A percentile compares a stretch with the other conserved stretches of the same genome.
Conservation (phyloP, 2,888 invertebrate species). For the Trachelus iudaicus region DNA sequence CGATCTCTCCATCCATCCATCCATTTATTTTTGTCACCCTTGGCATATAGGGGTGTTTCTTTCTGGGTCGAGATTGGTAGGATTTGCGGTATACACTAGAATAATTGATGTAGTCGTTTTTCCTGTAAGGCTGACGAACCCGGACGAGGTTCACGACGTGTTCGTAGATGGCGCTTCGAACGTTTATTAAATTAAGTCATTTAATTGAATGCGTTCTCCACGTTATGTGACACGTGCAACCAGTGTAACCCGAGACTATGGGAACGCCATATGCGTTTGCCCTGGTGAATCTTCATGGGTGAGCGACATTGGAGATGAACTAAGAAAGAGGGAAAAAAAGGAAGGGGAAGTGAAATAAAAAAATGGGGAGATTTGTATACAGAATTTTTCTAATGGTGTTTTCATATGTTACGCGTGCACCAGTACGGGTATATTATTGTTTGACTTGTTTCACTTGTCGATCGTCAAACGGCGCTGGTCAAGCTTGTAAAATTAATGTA, state of each 20-base stretch:
- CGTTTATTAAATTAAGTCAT: slow-evolving; percentile 54
- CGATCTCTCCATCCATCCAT: not conserved
- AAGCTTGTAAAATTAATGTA: not conserved
- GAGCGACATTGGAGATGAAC: not conserved
- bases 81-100: not conserved
- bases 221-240: slow-evolving; percentile 9
- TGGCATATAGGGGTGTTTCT: not conserved
- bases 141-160: not conserved
- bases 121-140: not conserved
- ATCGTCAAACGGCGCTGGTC: not conserved
- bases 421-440: not conserved
- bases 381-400: not conserved
- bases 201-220: slow-evolving; percentile 42
- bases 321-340: not conserved
- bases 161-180: slow-evolving; percentile 23
- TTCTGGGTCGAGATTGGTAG: not conserved
- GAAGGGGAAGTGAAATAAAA: not conserved
- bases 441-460: not conserved
- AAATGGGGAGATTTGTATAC: not conserved
- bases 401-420: not conserved
- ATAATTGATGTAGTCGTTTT: not conserved
- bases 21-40: not conserved
- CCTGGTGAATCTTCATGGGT: not conserved
- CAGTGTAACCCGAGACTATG: slow-evolving; percentile 39
- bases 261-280: slow-evolving; percentile 31